Conservation (phyloP, 2,113 vertebrate species). For the Peromyscus californicus region DNA sequence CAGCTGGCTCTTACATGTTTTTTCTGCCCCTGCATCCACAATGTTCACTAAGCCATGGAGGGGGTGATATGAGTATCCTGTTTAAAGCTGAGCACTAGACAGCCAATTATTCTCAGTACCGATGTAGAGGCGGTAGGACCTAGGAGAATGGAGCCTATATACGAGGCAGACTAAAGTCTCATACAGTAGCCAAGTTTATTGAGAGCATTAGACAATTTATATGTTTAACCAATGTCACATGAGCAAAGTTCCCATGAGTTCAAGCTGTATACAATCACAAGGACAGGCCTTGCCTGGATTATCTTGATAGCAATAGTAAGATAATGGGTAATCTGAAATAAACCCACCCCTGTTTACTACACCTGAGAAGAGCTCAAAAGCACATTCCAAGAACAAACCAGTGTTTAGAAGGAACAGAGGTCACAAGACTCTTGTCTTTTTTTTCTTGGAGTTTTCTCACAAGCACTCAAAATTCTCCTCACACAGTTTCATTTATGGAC, state of each 20-base stretch:
- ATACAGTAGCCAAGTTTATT: neutral
- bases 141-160: neutral
- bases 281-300: neutral
- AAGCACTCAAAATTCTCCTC: no score
- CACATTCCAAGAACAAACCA: no score
- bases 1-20: neutral
- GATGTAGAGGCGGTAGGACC: neutral
- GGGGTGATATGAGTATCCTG: neutral
- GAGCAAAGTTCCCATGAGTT: neutral
- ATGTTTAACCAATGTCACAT: neutral
- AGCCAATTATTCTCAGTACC: neutral
- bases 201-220: neutral
- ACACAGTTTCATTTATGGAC: no score
- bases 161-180: neutral
- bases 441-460: no score
- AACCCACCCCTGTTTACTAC: no score
- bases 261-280: neutral
- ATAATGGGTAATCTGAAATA: no score
- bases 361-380: no score
- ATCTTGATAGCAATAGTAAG: neutral
- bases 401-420: no score
- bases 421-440: no score
- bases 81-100: neutral
- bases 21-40: neutral
- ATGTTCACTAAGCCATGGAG: neutral